Evolutionary conservation across 2,113 vertebrate genomes (phyloP).

Genomic region (Oncorhynchus keta): DNA sequence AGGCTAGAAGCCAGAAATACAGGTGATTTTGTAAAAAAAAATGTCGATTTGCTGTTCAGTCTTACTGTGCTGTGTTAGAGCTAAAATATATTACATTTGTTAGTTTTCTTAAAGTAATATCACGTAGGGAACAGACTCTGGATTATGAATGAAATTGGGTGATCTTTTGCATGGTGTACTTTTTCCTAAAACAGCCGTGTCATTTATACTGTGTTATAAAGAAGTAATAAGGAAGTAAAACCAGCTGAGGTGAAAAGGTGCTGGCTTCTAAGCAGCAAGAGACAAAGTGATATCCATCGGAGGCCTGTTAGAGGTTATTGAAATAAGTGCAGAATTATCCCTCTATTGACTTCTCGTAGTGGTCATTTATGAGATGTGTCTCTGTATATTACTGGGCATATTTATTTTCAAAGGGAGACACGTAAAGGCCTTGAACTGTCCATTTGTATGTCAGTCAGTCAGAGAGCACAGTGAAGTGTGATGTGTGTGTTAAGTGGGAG

Average conservation of each 20-base stretch:
- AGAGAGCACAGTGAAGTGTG: conserved; percentile 63
- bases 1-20: conserved; percentile 49
- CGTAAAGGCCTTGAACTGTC: conserved; percentile 52
- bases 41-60: conserved; percentile 33
- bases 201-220: not conserved
- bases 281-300: conserved; percentile 14
- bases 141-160: too few species aligned
- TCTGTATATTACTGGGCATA: conserved; percentile 25
- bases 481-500: conserved; percentile 72
- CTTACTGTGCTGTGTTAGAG: not conserved
- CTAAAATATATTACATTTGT: not conserved
- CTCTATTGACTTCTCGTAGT: conserved; percentile 48
- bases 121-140: not conserved
- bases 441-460: conserved; percentile 59
- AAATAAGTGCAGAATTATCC: conserved; percentile 41
- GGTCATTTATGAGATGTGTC: conserved; percentile 13
- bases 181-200: not conserved
- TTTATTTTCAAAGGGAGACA: conserved; percentile 30
- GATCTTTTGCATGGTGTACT: not conserved
- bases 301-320: conserved; percentile 11
- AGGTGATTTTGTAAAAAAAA: conserved; percentile 55
- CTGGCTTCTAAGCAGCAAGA: conserved; percentile 26
- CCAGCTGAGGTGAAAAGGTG: not conserved
- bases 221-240: not conserved
- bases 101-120: not conserved